A percentile compares a stretch with the other conserved stretches of the same genome.
Conservation (phyloP, 2,888 invertebrate genomes). For the Junonia oenone region DNA sequence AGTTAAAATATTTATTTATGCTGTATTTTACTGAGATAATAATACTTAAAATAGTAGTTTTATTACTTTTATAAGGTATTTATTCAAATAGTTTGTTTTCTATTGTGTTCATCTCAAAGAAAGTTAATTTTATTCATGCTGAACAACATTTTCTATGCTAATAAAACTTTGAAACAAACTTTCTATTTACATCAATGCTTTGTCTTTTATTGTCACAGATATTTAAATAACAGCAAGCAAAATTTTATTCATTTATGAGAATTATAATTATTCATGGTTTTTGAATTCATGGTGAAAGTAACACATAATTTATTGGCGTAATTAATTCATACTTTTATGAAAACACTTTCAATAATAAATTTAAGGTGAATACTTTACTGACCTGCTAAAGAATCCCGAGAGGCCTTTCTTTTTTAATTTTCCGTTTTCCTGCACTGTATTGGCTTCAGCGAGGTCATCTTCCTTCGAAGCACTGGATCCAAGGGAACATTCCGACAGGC, state of each 20-base stretch:
- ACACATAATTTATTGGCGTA: not conserved
- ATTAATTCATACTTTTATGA: not conserved
- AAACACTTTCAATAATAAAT: not conserved
- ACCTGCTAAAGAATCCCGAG: slow-evolving; percentile 83
- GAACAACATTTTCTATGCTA: not conserved
- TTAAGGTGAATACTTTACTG: slow-evolving; percentile 32
- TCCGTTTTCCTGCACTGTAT: slow-evolving; percentile 51
- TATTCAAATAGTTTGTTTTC: too few species aligned
- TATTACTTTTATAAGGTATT: too few species aligned
- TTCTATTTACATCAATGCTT: not conserved
- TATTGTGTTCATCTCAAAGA: not conserved
- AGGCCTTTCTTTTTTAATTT: slow-evolving; percentile 81
- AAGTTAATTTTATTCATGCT: not conserved
- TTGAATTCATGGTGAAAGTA: not conserved
- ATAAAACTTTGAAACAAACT: not conserved
- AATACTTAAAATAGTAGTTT: too few species aligned
- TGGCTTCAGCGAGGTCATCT: slow-evolving; percentile 54
- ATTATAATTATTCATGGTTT: not conserved
- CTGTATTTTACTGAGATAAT: too few species aligned
- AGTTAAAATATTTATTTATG: too few species aligned
- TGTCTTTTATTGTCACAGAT: not conserved
- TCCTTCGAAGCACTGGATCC: slow-evolving; percentile 80
- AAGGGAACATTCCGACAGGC: slow-evolving; percentile 84
- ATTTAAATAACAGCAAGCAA: not conserved
- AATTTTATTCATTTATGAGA: not conserved